Conservation (phyloP, 2,113 vertebrate genomes). For the Cygnus atratus region DNA sequence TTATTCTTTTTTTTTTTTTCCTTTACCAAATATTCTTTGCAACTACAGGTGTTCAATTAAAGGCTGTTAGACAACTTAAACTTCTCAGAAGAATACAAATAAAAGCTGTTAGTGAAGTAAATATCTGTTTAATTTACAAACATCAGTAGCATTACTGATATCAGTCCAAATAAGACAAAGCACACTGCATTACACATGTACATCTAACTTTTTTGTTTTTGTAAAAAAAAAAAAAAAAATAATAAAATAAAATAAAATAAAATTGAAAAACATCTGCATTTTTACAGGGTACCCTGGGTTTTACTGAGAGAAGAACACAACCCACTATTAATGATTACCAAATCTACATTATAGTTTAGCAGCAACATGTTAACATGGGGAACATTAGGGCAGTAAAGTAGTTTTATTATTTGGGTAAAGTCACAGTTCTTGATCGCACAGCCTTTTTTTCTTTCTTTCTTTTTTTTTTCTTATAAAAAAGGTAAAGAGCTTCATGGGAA, state of each 20-base stretch:
- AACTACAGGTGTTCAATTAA: slow-evolving; percentile 32
- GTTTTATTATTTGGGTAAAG: slow-evolving; percentile 90
- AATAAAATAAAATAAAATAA: slow-evolving; percentile 74
- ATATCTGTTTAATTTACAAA: slow-evolving; percentile 98
- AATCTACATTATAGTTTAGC: slow-evolving; percentile 96
- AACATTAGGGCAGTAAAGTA: slow-evolving; percentile 91
- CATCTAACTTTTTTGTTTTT: slow-evolving; percentile 81
- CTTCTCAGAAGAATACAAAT: slow-evolving; percentile 75
- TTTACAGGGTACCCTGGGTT: slow-evolving; percentile 82
- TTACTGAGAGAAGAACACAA: slow-evolving; percentile 84
- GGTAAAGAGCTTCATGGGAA: slow-evolving; percentile 74
- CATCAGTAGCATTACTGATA: slow-evolving; percentile 96
- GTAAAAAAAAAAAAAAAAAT: slow-evolving; percentile 76
- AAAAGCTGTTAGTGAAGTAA: slow-evolving; percentile 86
- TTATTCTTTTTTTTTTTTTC: neutral
- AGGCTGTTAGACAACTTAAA: slow-evolving; percentile 1
- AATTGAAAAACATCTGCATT: slow-evolving; percentile 77
- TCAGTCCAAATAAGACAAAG: slow-evolving; percentile 91
- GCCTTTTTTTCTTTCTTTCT: slow-evolving; percentile 74
- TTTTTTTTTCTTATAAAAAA: slow-evolving; percentile 63
- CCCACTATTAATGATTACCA: slow-evolving; percentile 88
- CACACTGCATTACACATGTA: slow-evolving; percentile 91
- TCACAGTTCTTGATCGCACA: slow-evolving; percentile 92
- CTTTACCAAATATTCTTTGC: slow-evolving; percentile 8
- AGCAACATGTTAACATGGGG: slow-evolving; percentile 95